Evolutionary conservation across 2,797 vertebrate species (phyloP).

Genomic region (Chanos chanos): DNA sequence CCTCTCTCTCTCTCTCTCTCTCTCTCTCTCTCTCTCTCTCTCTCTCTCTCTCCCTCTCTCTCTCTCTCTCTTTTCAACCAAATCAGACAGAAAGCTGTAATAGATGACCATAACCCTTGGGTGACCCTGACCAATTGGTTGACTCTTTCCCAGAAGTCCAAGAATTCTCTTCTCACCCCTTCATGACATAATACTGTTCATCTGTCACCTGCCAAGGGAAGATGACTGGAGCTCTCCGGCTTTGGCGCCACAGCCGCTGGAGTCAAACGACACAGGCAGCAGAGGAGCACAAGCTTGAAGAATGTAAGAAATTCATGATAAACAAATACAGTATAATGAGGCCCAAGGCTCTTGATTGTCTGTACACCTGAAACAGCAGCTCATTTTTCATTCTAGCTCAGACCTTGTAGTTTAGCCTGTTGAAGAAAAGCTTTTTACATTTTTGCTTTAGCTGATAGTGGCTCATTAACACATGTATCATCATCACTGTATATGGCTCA

Average conservation of each 20-base stretch:
- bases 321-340: constrained; percentile 32
- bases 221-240: constrained; percentile 1
- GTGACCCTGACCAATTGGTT: constrained; percentile 67
- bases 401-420: constrained; percentile 23
- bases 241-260: constrained; percentile 8
- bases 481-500: too few relatives aligned
- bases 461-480: too few relatives aligned
- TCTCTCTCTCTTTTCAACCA: constrained; percentile 39
- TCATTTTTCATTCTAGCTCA: constrained; percentile 40
- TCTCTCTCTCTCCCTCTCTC: constrained; percentile 5
- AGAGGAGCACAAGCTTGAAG: constrained; percentile 31
- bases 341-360: constrained; percentile 22
- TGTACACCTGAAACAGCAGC: constrained; percentile 35
- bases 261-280: constrained; percentile 3
- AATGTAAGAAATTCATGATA: constrained; percentile 32
- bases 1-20: constrained; percentile 6
- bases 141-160: constrained; percentile 46
- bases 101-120: constrained; percentile 57
- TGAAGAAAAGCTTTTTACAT: constrained; percentile 21
- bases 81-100: constrained; percentile 48
- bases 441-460: constrained; percentile 6
- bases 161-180: constrained; percentile 61
- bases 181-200: constrained; percentile 56
- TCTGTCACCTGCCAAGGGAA: constrained; percentile 45
- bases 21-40: constrained; percentile 34